Conservation (phyloP, 92 coral and sea anemone species). For the Parazoanthus swiftii region DNA sequence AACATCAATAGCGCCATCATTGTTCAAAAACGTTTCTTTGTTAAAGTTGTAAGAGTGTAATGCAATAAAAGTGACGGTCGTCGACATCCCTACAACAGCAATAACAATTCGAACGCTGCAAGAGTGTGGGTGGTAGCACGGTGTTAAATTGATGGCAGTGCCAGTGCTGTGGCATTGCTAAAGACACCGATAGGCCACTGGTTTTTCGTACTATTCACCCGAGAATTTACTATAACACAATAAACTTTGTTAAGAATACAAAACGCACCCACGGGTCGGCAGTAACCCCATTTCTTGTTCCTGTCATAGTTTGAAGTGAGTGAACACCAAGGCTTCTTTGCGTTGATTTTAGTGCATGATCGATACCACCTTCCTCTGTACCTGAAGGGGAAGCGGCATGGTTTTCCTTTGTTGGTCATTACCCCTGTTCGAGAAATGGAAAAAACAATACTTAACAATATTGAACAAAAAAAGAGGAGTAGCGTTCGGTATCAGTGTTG, state of each 20-base stretch:
- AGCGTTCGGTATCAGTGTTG: neutral
- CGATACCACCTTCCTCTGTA: constrained; percentile 11
- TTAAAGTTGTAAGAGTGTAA: no score
- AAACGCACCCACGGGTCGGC: constrained; percentile 24
- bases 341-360: constrained; percentile 12
- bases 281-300: constrained; percentile 32
- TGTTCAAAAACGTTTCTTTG: no score
- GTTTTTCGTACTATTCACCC: neutral
- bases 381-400: constrained; percentile 21
- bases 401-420: constrained; percentile 31
- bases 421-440: neutral
- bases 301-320: constrained; percentile 25
- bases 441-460: neutral
- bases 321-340: constrained; percentile 35
- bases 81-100: no score
- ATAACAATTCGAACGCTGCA: no score
- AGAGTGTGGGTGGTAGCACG: no score
- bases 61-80: no score
- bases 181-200: neutral
- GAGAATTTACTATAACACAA: neutral
- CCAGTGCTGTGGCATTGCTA: no score
- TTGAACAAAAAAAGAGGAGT: neutral
- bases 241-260: no score
- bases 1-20: no score
- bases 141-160: no score